Evolutionary conservation across 1,140 invertebrate species (phyloP), one percentile per base, ranked within the genome.

Genomic region (Drosophila busckii): DNA sequence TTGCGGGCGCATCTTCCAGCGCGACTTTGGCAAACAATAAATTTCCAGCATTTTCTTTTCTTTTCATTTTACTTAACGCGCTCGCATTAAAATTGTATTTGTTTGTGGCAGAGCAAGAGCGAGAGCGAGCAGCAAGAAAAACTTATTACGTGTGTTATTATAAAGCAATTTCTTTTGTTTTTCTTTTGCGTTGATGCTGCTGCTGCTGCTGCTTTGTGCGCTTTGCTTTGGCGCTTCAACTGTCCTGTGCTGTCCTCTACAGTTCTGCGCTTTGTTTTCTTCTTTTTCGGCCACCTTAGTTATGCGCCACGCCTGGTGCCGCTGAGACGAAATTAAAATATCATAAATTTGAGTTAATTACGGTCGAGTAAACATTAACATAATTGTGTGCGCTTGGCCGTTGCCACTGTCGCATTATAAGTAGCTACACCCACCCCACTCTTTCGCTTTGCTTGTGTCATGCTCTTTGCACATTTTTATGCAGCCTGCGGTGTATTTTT

Each of bases 261-360:
- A 50, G 45, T 32, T 23, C 15, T 8, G 8, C 41, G 19, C 22
- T 7, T 16, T 3, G 3, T 6, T 3, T 10, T 20, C 8, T 16
- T 3, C 5, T 6, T 3, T 10, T 20, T 2, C 10, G 1, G 48
- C 40, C 16, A 6, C 7, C 6, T n/a, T n/a, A n/a, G n/a, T n/a
- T n/a, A n/a, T n/a, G n/a, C n/a, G 32, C 28, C 17, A 23, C 34
- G 15, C 38, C 38, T 41, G n/a, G n/a, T n/a, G 49, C 23, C 52
- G 44, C 31, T 60, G 35, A 60, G 71, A 53, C 63, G 48, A 78
- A 78, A 78, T 78, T 78, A 78, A 78, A 78, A 78, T 78, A 80
- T 78, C 67, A 78, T 78, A 78, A 78, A 78, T 78, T 78, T 78
- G 56, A 78, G 73, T 78, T 78, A 78, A 78, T 78, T 78, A 80